Conservation (phyloP, 2,888 invertebrate species). For the Polyommatus iphigenia region DNA sequence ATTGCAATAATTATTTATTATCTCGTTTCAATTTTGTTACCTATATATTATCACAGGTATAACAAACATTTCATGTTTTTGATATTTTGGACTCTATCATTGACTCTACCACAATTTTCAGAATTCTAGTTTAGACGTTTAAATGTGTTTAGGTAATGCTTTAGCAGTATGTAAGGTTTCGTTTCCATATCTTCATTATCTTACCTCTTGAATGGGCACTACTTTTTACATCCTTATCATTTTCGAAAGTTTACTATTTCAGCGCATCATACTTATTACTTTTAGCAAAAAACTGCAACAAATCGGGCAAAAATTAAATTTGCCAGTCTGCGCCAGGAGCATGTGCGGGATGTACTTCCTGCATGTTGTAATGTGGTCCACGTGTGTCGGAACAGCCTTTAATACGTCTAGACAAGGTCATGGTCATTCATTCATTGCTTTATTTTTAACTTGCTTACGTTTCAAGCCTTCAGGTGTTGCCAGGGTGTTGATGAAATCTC, state of each 20-base stretch:
- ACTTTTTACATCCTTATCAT: background rate
- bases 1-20: too few relatives aligned
- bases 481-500: background rate
- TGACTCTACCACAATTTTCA: background rate
- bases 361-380: constrained; percentile 14
- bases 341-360: background rate
- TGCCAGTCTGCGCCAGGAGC: background rate
- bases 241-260: background rate
- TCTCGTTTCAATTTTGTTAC: too few relatives aligned
- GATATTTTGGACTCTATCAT: background rate
- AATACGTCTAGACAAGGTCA: constrained; percentile 54
- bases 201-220: too few relatives aligned
- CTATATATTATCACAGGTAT: background rate
- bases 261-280: background rate
- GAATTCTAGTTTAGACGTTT: background rate
- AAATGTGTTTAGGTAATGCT: too few relatives aligned
- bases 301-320: background rate
- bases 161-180: too few relatives aligned
- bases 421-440: constrained; percentile 55
- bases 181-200: background rate
- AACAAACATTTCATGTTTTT: background rate
- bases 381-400: constrained; percentile 40
- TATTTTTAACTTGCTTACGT: constrained; percentile 54
- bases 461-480: constrained; percentile 31
- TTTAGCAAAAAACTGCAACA: background rate